Evolutionary conservation across 2,113 vertebrate species (phyloP), one percentile per base, ranked within the genome.

Genomic region (Hyperoodon ampullatus): DNA sequence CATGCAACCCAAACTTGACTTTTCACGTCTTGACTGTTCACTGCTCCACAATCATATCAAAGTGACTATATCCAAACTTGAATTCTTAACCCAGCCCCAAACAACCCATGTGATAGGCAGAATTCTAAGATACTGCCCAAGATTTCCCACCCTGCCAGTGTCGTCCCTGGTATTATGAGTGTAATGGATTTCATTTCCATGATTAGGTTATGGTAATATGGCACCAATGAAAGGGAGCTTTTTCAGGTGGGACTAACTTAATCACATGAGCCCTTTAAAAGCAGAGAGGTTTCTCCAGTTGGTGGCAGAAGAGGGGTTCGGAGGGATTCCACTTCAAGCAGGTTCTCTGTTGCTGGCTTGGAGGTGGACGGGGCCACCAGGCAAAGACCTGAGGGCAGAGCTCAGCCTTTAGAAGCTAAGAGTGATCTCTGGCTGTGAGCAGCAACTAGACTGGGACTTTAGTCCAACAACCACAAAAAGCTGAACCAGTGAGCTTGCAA

Each of bases 101-200:
- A 1, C 13, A 55, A 30, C 33, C 3, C 11, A 8, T 5, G 23
- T 81, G 26, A 44, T 58, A n/a, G 9, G 16, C 13, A 80, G 19
- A 39, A 58, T 53, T 53, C 66, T 58, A 50, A 39, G 66, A 33
- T 44, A 33, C 7, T 30, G 24, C 42, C 8, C 78, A n/a, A 30
- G 2, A 12, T 18, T 21, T 16, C 16, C 13, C 14, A 70, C 1
- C 11, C 18, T 1, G 60, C 30, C 30, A 9, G 16, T 24, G 21
- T 55, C 4, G 65, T 42, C 47, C 10, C 39, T 72, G 50, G 60
- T 18, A 14, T 30, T 16, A 28, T 3, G 42, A 21, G 16, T n/a
- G 4, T 2, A 70, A 26, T 50, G 58, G n/a, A n/a, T 50, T 80
- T 83, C n/a, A 47, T 30, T 61, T 50, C 24, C 53, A 58, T 18